A percentile compares a stretch with the other conserved stretches of the same genome.
Conservation (phyloP, 1,140 invertebrate genomes). For the Prorops nasuta region DNA sequence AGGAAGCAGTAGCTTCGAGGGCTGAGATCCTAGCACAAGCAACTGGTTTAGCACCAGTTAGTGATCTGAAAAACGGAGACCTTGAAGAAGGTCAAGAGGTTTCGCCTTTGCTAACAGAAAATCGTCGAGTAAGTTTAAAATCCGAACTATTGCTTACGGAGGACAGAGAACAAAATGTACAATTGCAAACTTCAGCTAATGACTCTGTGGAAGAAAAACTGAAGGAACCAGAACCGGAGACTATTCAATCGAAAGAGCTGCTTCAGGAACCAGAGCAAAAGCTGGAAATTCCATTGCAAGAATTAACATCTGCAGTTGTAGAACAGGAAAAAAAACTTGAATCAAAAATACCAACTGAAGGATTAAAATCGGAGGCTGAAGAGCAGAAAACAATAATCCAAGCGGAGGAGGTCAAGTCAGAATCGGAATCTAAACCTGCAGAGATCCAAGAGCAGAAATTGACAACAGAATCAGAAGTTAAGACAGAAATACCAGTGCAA, state of each 20-base stretch:
- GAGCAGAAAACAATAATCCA: not conserved
- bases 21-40: constrained; percentile 21
- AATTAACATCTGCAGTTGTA: not conserved
- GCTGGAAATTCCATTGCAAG: not conserved
- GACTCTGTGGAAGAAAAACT: constrained; percentile 12
- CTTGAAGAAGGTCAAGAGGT: not conserved
- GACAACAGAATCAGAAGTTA: not conserved
- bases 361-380: too few species aligned
- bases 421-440: too few species aligned
- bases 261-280: constrained; percentile 1
- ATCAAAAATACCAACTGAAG: too few species aligned
- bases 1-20: constrained; percentile 57
- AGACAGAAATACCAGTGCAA: not conserved
- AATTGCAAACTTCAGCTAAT: not conserved
- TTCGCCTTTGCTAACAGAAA: not conserved
- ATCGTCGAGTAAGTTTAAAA: constrained; percentile 8
- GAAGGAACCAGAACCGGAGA: constrained; percentile 10
- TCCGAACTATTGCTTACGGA: constrained; percentile 8
- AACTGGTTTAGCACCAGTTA: constrained; percentile 10
- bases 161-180: constrained; percentile 6
- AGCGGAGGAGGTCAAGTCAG: not conserved
- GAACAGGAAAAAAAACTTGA: too few species aligned
- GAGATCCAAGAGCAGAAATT: too few species aligned
- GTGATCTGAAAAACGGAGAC: too few species aligned
- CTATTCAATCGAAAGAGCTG: constrained; percentile 1